phyloP scores from a whole-genome alignment of 2,797 vertebrate genomes.

The Acanthopagrus latus region DNA sequence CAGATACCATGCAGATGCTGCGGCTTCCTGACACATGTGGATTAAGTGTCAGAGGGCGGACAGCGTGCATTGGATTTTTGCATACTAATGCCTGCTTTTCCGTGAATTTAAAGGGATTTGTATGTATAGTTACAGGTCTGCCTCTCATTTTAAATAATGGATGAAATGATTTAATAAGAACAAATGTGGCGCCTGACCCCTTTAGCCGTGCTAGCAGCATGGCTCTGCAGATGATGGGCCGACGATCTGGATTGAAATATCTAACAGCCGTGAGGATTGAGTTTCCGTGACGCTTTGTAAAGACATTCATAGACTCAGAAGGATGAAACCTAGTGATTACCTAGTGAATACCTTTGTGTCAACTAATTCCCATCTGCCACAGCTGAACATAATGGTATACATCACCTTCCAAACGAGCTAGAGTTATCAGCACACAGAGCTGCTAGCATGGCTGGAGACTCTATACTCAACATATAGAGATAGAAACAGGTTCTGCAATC shows the following conservation, averaged over 20 bases:
- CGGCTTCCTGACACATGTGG: conserved; percentile 40
- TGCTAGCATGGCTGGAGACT: too few relatives aligned
- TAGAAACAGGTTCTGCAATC: too few relatives aligned
- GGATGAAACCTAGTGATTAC: background rate
- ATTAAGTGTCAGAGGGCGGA: conserved; percentile 46
- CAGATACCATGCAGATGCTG: conserved; percentile 28
- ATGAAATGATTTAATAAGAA: conserved; percentile 29
- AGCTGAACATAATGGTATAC: too few relatives aligned
- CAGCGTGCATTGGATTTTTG: conserved; percentile 7
- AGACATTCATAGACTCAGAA: background rate
- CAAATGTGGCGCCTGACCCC: background rate
- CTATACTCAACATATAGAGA: too few relatives aligned
- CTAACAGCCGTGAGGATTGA: background rate
- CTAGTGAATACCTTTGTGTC: too few relatives aligned
- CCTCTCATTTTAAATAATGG: conserved; percentile 34
- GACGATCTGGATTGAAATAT: background rate
- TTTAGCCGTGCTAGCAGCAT: background rate
- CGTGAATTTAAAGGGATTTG: conserved; percentile 37
- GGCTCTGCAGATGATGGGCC: background rate
- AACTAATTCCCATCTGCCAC: too few relatives aligned
- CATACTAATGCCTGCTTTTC: conserved; percentile 15
- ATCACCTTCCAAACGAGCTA: too few relatives aligned
- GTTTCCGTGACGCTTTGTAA: background rate
- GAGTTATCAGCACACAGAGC: too few relatives aligned
- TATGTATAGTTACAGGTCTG: conserved; percentile 24